Evolutionary conservation across 2,888 invertebrate genomes (phyloP).

Genomic region (Yponomeuta plumbellus): DNA sequence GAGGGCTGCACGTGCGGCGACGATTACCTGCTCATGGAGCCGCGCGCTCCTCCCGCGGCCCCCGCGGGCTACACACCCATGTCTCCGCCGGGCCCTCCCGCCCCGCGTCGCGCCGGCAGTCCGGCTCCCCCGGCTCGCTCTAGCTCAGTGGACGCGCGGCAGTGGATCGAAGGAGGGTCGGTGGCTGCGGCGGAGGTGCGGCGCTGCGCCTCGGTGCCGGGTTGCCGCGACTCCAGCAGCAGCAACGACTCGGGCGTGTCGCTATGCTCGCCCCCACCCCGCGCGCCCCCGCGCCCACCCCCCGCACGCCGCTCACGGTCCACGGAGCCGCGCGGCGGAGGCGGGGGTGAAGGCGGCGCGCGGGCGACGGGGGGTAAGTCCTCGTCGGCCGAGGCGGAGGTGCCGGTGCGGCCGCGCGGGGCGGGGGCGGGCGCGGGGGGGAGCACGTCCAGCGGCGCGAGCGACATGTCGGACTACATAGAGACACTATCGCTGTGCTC

Average conservation of each 20-base stretch:
- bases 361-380: conserved; percentile 74
- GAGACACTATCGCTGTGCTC: conserved; percentile 89
- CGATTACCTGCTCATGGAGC: conserved; percentile 84
- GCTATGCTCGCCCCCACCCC: conserved; percentile 78
- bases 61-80: conserved; percentile 82
- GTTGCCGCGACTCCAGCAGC: conserved; percentile 86
- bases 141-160: conserved; percentile 81
- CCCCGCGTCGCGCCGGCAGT: conserved; percentile 80
- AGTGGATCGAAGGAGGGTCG: conserved; percentile 38
- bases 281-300: conserved; percentile 74
- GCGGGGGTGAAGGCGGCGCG: conserved; percentile 40
- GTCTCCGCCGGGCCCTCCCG: conserved; percentile 76
- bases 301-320: conserved; percentile 83
- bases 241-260: conserved; percentile 89
- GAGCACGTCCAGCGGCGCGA: conserved; percentile 86
- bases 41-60: conserved; percentile 50
- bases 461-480: conserved; percentile 92
- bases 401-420: conserved; percentile 79
- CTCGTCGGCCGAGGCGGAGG: conserved; percentile 85
- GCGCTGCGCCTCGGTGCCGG: conserved; percentile 68
- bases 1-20: conserved; percentile 37
- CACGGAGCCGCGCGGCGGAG: conserved; percentile 79
- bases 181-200: conserved; percentile 33
- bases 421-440: conserved; percentile 79
- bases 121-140: conserved; percentile 65